Evolutionary conservation across 2,113 vertebrate genomes (phyloP), one percentile per base, ranked within the genome.

Genomic region (Muscicapa adusta): DNA sequence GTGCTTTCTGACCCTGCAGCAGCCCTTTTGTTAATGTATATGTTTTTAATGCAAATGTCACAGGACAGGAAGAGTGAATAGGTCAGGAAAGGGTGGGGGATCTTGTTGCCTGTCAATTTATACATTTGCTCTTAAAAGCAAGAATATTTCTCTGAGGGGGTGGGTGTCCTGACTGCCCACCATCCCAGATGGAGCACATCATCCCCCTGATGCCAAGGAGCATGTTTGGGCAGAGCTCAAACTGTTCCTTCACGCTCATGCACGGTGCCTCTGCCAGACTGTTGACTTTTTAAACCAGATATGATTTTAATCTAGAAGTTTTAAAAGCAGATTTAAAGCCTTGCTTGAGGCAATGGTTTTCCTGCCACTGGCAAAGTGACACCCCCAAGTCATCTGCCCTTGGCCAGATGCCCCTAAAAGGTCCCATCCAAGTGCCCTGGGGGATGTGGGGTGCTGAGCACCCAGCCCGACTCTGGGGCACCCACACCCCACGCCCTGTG

Each of bases 231-330:
- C 6, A 71, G 70, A 67, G 48, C 38, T 58, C 50, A 25, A 23
- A 61, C 18, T 24, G 29, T 8, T 83, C n/a, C 62, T 61, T 18
- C 38, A 33, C 0, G 0, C 0, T 0, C 34, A n/a, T 50, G 19
- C 25, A 20, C 0, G 0, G 42, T n/a, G n/a, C 16, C 19, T 4
- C 17, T 5, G 12, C 18, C 3, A 14, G 15, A n/a, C 36, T 45
- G 31, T 2, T 31, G 47, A 18, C n/a, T 33, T 78, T 72, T 60
- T 8, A 24, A 82, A 75, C 10, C 11, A 68, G 12, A 58, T 85
- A 23, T 9, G 3, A 13, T 42, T 51, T 63, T 42, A 25, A 29
- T 54, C 67, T 4, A 23, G 5, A 50, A 80, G 8, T 5, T 45
- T 40, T 19, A 54, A 60, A 75, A 67, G 22, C 7, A 3, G 19